These are phyloP conservation scores for Drosophila tripunctata DNA, from an alignment of 2,888 invertebrate species.

Conservation along the genomic window DNA sequence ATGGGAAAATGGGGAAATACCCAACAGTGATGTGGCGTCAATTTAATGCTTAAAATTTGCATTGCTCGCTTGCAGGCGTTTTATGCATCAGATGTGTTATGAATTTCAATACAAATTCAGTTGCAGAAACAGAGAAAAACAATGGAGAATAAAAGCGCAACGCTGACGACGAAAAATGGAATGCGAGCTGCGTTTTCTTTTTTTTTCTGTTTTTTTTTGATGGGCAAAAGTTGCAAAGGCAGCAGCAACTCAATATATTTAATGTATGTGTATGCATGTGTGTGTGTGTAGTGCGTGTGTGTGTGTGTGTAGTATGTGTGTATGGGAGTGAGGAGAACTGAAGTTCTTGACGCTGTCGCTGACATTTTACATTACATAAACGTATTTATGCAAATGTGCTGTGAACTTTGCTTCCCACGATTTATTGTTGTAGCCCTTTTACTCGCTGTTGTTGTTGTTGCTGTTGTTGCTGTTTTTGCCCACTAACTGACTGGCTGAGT, in stretches of 20 bases:
- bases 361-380: slow-evolving; percentile 77
- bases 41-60: slow-evolving; percentile 69
- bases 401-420: slow-evolving; percentile 64
- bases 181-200: no score
- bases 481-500: slow-evolving; percentile 60
- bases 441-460: slow-evolving; percentile 18
- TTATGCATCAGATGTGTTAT: slow-evolving; percentile 79
- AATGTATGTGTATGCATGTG: neutral
- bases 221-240: slow-evolving; percentile 35
- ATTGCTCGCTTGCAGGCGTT: slow-evolving; percentile 67
- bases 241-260: slow-evolving; percentile 24
- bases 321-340: slow-evolving; percentile 16
- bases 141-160: slow-evolving; percentile 13
- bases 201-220: slow-evolving; percentile 52
- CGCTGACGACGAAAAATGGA: slow-evolving; percentile 44
- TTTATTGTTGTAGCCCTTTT: slow-evolving; percentile 21
- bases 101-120: slow-evolving; percentile 69
- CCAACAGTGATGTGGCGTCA: slow-evolving; percentile 16
- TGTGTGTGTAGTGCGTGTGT: neutral
- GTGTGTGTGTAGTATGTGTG: neutral
- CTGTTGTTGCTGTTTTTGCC: slow-evolving; percentile 40
- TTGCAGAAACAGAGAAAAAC: slow-evolving; percentile 15
- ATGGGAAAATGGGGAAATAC: no score
- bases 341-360: slow-evolving; percentile 70
- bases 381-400: slow-evolving; percentile 76